Base-by-base conservation (phyloP, 1,140 invertebrate species). In the Drosophila eugracilis region DNA sequence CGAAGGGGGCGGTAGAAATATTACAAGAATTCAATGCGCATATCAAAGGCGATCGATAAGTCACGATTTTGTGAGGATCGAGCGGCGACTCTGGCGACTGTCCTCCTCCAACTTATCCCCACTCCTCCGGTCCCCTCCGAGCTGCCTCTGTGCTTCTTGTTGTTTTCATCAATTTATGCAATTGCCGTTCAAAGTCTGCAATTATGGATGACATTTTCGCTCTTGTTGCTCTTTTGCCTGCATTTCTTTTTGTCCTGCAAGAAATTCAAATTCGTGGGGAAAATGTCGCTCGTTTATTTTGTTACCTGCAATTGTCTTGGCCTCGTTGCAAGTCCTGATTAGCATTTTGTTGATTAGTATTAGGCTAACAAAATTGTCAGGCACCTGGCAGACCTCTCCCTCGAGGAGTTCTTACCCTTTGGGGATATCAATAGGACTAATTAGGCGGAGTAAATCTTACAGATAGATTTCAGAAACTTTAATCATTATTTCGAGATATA, bases 21-120 rank as follows among this genome's bases (percentile, higher is more conserved):
- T 85, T 85, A 77, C 72, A 85, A 86, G 81, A 85, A 85, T 85
- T 85, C 81, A 85, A 85, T 86, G 76, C 67, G 81, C 81, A 85
- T 86, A 85, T 85, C 81, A 86, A 85, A 85, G 80, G 42, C 81
- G 77, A 85, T 85, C 81, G 80, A 85, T 85, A 85, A 85, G 80
- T 85, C 80, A 85, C 80, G 80, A 85, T 85, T 85, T 53, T 78
- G 73, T 62, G 49, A 60, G 65, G 30, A 44, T 26, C 39, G 62
- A 50, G 28, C 77, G 50, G 58, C 75, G 63, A 50, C 49, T 67
- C 49, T 48, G 44, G 48, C 60, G 47, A 65, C 59, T 63, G 47
- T 70, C 50, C 55, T 53, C 48, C 41, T 53, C 50, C 49, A 41
- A 34, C 39, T 24, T 19, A 19, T 19, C 15, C 17, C 41, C 22